phyloP scores from a whole-genome alignment of 2,113 vertebrate species.

The Condylura cristata region DNA sequence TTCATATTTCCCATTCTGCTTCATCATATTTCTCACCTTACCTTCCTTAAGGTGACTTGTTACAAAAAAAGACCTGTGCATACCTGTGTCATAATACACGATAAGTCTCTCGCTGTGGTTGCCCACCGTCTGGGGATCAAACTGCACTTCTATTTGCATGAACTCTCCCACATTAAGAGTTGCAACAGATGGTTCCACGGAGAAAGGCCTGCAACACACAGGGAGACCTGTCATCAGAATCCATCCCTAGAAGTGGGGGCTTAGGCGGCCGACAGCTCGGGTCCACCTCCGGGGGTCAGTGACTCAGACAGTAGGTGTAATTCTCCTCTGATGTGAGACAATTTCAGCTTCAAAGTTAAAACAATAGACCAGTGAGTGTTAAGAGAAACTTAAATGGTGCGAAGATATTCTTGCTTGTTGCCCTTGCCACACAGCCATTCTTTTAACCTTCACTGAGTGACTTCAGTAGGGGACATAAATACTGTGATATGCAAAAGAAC shows the following conservation, averaged over 20 bases:
- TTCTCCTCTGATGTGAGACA: background rate
- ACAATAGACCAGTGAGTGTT: background rate
- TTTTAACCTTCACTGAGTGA: background rate
- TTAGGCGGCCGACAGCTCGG: background rate
- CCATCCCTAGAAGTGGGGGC: background rate
- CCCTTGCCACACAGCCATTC: background rate
- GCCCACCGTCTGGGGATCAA: slow-evolving; percentile 86
- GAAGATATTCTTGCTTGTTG: background rate
- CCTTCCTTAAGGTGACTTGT: background rate
- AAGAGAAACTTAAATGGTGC: background rate
- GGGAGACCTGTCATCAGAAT: background rate
- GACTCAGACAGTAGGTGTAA: background rate
- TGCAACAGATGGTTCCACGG: slow-evolving; percentile 83
- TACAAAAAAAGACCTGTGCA: slow-evolving; percentile 2
- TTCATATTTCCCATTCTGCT: background rate
- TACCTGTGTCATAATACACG: slow-evolving; percentile 90
- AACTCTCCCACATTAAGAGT: slow-evolving; percentile 85
- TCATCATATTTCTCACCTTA: background rate
- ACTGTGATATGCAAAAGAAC: background rate
- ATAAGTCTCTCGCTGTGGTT: slow-evolving; percentile 84
- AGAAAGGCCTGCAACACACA: slow-evolving; percentile 90
- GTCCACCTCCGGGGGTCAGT: background rate
- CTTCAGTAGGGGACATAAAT: background rate
- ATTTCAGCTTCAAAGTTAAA: slow-evolving; percentile 2
- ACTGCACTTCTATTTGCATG: slow-evolving; percentile 90